Evolutionary conservation across 2,888 invertebrate species (phyloP).

Genomic region (Cheilosia variabilis): DNA sequence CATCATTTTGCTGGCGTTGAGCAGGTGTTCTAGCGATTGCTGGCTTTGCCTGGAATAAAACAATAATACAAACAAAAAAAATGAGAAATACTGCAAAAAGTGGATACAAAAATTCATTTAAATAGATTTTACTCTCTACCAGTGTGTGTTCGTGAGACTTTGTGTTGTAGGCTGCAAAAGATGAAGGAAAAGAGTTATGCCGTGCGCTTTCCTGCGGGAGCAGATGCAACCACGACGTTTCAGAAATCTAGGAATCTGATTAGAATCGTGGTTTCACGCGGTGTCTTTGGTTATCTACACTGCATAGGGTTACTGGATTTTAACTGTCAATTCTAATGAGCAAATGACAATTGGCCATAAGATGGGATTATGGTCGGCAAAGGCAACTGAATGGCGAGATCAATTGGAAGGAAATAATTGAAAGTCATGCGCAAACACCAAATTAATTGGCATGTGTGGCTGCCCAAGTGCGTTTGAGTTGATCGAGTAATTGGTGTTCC

Average conservation of each 20-base stretch:
- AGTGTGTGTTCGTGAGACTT: slow-evolving; percentile 29
- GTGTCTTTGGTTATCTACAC: slow-evolving; percentile 49
- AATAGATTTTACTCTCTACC: slow-evolving; percentile 61
- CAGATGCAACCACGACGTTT: slow-evolving; percentile 71
- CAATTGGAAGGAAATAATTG: slow-evolving; percentile 66
- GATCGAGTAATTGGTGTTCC: too few species aligned
- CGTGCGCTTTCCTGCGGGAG: slow-evolving; percentile 50
- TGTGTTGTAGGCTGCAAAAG: slow-evolving; percentile 47
- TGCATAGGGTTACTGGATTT: slow-evolving; percentile 22
- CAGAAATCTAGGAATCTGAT: slow-evolving; percentile 73
- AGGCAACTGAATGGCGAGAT: slow-evolving; percentile 28
- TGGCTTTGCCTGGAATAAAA: slow-evolving; percentile 79
- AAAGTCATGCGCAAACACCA: slow-evolving; percentile 56
- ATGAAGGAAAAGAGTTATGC: slow-evolving; percentile 55
- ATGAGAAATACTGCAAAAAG: slow-evolving; percentile 46
- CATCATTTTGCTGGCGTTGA: slow-evolving; percentile 79
- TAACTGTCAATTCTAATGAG: slow-evolving; percentile 56
- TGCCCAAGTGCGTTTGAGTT: not conserved
- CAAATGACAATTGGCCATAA: slow-evolving; percentile 54
- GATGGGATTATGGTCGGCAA: slow-evolving; percentile 48
- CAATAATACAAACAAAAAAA: slow-evolving; percentile 66
- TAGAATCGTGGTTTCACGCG: slow-evolving; percentile 48
- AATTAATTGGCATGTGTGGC: slow-evolving; percentile 64
- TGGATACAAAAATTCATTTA: slow-evolving; percentile 52
- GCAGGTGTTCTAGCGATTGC: slow-evolving; percentile 79